Conservation (phyloP, 2,888 invertebrate species). For the Chymomyza fuscimana region DNA sequence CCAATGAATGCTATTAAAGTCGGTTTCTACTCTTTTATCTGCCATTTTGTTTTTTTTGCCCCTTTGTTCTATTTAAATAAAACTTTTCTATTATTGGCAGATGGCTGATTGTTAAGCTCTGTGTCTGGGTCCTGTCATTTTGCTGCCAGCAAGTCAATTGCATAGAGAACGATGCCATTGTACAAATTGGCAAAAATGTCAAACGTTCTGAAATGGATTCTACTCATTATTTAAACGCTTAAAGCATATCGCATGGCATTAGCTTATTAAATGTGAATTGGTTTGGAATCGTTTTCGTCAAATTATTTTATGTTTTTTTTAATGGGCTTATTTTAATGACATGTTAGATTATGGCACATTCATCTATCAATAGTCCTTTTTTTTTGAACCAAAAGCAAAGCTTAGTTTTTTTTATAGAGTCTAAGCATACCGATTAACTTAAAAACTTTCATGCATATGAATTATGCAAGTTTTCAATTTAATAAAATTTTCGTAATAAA, state of each 20-base stretch:
- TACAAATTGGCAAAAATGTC: slow-evolving; percentile 47
- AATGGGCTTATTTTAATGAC: background rate
- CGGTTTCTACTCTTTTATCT: background rate
- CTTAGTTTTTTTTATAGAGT: no score
- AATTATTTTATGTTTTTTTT: background rate
- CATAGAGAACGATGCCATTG: slow-evolving; percentile 53
- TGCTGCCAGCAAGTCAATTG: slow-evolving; percentile 47
- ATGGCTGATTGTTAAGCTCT: slow-evolving; percentile 49
- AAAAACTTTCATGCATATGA: no score
- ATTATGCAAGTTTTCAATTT: no score
- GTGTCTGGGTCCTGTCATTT: background rate
- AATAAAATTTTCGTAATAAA: no score
- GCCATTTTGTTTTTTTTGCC: slow-evolving; percentile 10
- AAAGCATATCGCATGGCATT: slow-evolving; percentile 59
- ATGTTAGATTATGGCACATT: no score
- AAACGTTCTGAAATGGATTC: slow-evolving; percentile 24
- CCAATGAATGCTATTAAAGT: background rate
- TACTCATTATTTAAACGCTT: slow-evolving; percentile 69
- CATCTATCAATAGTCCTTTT: no score
- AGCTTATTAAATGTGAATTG: slow-evolving; percentile 52
- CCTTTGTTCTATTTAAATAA: slow-evolving; percentile 56
- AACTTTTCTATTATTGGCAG: slow-evolving; percentile 29
- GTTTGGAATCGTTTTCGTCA: background rate
- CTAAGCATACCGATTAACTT: no score
- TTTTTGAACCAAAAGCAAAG: no score